Base-by-base conservation (phyloP, 2,888 invertebrate genomes). In the Megamerina dolium region DNA sequence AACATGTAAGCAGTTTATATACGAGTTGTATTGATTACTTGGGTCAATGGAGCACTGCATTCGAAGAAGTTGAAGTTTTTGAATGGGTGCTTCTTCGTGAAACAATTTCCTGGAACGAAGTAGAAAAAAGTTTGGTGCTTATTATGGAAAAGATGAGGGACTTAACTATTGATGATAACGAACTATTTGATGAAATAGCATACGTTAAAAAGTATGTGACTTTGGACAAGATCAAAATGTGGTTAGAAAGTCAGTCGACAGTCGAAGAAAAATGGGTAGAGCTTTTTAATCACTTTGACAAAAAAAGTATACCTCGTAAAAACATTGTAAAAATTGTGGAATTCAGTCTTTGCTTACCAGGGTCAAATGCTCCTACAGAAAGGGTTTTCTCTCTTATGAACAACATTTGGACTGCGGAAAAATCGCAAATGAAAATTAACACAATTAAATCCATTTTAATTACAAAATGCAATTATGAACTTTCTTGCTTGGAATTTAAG, bases 1-100 rank as follows among this genome's bases (percentile, higher is more conserved):
- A 17, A 12, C 26, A 26, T 30, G 38, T 35, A n/a, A 34, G 14
- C 17, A n/a, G 27, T 18, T 42, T 48, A 46, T 34, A 37, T 49
- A 31, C 14, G 14, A 40, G 38, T 34, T 46, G 36, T 32, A 43
- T 41, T 38, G 44, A 46, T 23, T 48, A 41, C 18, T 38, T 50
- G 26, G 37, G 20, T 39, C 36, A 48, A 26, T 48, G 50, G 46
- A 36, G 42, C 20, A 17, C 23, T 35, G 39, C 39, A 13, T 44
- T 39, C 30, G 20, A 44, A 39, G 35, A 44, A 30, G 37, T 46
- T 33, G 46, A 38, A 43, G 21, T 46, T 21, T 17, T 46, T 10
- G 39, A 41, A 41, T 46, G 43, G 43, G 39, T 49, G 30, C 33
- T 41, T 39, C 16, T 49, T 31, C 30, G 43, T 37, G 31, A 37